Conservation (phyloP, 2,888 invertebrate species). For the Drosophila mayaguana region DNA sequence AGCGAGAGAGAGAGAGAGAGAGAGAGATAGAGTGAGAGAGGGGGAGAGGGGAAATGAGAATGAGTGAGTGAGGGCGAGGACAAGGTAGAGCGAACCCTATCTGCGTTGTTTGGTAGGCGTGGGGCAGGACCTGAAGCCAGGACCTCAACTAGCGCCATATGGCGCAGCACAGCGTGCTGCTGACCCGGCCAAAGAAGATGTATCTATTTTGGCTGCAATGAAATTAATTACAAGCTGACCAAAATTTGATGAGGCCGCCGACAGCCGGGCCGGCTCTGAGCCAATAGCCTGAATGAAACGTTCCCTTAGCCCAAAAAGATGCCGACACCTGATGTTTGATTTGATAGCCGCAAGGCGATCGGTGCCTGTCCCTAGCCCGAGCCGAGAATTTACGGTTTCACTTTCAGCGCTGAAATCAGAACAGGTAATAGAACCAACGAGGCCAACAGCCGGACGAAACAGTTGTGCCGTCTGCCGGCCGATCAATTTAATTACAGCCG, state of each 20-base stretch:
- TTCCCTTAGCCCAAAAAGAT: conserved; percentile 37
- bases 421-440: conserved; percentile 69
- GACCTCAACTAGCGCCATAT: conserved; percentile 63
- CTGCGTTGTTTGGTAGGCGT: conserved; percentile 52
- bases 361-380: neutral
- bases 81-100: conserved; percentile 20
- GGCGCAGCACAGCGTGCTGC: conserved; percentile 55
- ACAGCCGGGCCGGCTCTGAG: conserved; percentile 33
- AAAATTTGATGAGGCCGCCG: conserved; percentile 66
- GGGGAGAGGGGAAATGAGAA: too few species aligned
- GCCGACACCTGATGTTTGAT: conserved; percentile 83
- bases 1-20: neutral
- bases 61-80: neutral
- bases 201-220: conserved; percentile 72
- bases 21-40: conserved; percentile 1
- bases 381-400: conserved; percentile 77
- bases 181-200: conserved; percentile 54
- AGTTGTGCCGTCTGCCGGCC: conserved; percentile 58
- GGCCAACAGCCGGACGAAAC: conserved; percentile 50
- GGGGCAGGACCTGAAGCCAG: conserved; percentile 29
- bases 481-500: conserved; percentile 77
- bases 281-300: conserved; percentile 39
- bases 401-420: conserved; percentile 82
- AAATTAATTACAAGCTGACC: conserved; percentile 79
- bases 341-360: conserved; percentile 54